Conservation (phyloP, 2,797 vertebrate species). For the Sternarchorhynchus goeldii region DNA sequence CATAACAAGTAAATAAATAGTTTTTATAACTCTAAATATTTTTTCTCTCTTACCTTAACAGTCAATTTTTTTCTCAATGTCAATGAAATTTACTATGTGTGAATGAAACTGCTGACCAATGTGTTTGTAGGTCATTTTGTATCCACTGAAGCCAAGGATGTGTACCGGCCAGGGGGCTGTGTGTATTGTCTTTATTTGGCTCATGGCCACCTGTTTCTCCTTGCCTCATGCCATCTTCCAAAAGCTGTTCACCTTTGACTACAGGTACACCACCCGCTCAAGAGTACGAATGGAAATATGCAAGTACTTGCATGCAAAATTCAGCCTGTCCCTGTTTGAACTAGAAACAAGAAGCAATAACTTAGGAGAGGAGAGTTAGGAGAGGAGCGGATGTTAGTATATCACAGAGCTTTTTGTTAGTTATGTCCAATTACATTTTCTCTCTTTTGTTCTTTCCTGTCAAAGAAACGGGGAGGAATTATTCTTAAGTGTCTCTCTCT, state of each 20-base stretch:
- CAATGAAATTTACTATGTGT: conserved; percentile 5
- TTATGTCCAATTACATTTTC: too few species aligned
- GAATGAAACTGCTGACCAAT: conserved; percentile 20
- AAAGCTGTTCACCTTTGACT: conserved; percentile 89
- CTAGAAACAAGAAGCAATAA: background rate
- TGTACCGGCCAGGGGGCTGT: conserved; percentile 78
- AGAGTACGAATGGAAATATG: background rate
- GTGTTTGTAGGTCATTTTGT: conserved; percentile 84
- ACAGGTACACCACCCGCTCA: conserved; percentile 77
- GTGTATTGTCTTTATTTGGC: conserved; percentile 86
- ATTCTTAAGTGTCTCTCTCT: background rate
- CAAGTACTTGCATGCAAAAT: background rate
- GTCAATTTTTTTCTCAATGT: too few species aligned
- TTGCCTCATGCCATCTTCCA: conserved; percentile 94
- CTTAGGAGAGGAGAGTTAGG: too few species aligned
- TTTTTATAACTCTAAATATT: background rate
- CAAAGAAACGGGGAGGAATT: too few species aligned
- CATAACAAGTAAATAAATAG: too few species aligned
- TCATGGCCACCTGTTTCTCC: conserved; percentile 92
- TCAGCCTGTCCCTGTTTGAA: background rate
- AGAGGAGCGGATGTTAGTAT: too few species aligned
- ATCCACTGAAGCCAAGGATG: conserved; percentile 88
- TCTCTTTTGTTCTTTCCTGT: too few species aligned
- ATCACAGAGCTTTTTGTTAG: too few species aligned
- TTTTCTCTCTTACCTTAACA: background rate